Base-by-base conservation (phyloP, 2,797 vertebrate genomes). In the Sebastes goodei region DNA sequence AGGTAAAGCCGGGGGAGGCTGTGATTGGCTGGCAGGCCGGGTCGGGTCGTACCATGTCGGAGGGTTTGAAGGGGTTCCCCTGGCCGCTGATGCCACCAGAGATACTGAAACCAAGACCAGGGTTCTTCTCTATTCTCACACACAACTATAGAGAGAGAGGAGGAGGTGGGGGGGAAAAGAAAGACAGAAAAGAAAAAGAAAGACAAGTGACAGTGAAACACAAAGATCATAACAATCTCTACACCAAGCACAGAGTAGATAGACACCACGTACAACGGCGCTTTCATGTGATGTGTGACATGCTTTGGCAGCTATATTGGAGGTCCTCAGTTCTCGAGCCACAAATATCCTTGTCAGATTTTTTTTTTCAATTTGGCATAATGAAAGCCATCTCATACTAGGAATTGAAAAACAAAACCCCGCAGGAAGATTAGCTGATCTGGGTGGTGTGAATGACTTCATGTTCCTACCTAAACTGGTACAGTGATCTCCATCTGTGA, bases 41-140 rank as follows among this genome's bases (percentile, higher is more conserved):
- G 89, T 92, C 84, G 85, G 92, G 91, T 93, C 97, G 96, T 95
- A 99, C 98, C 97, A 99, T 99, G 89, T 99, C 98, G 38, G 99
- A 99, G 88, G 99, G 99, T 95, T 99, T 99, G 96, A 99, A 99
- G 83, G 99, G 99, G 95, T 99, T 99, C 90, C 98, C 98, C 95
- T 99, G 99, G 91, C 98, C 98, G 55, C 99, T 99, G 94, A 99
- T 98, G 95, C 99, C 99, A 90, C 99, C 99, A 93, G 98, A 99
- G 97, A 99, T 99, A 88, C 98, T 99, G 94, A 99, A 99, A 81
- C 99, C 99, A 74, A 99, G 98, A 89, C 98, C 99, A 55, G 99
- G 99, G 87, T 99, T 99, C 96, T 99, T 99, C 95, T 99, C 99
- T 97, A 99, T 99, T 94, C 98, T 97, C 90, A 99, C 98, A 96